Evolutionary conservation across 2,888 invertebrate species (phyloP), one percentile per base, ranked within the genome.

Genomic region (Carabus problematicus): DNA sequence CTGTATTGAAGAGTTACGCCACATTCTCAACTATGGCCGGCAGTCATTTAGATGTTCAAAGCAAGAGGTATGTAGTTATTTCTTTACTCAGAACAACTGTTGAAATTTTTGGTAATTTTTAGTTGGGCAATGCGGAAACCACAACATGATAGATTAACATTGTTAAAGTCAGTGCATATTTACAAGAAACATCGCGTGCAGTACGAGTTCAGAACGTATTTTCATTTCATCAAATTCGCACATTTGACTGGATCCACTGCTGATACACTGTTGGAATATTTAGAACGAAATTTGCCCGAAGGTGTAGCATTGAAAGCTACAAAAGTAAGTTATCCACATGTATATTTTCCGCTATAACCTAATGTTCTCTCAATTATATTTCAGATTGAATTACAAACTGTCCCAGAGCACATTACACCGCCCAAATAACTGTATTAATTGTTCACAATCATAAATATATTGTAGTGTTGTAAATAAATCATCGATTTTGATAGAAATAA

Each of bases 211-310:
- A 87, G 98, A 75, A 98, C 98, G 2, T 93, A 97, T 82, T 97
- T 91, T 80, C 88, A 91, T 71, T 91, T 92, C 76, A 85, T 97
- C 77, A 89, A 92, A 76, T 88, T 97, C 39, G 89, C 91, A 75
- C 87, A 91, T 76, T 79, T 99, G 9, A 99, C 99, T 0, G 97
- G 95, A 0, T 97, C 97, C 3, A 99, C 98, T 9, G 91, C 97
- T 58, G 95, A 95, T 74, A 98, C 98, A 8, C 93, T 94, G 79
- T 82, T 99, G 63, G 99, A 99, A 83, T 99, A 99, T 80, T 89
- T 98, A 70, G 91, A 99, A 81, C 86, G 98, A 75, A 98, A 98
- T 84, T 85, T 99, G 64, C 99, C 99, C 0, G 99, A 99, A 85
- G 98, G 98, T 45, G 93, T 98, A 72, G 94, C 95, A 3, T 87